These are phyloP conservation scores for Rhinatrema bivittatum DNA, from an alignment of 2,797 vertebrate species.

Conservation along the genomic window DNA sequence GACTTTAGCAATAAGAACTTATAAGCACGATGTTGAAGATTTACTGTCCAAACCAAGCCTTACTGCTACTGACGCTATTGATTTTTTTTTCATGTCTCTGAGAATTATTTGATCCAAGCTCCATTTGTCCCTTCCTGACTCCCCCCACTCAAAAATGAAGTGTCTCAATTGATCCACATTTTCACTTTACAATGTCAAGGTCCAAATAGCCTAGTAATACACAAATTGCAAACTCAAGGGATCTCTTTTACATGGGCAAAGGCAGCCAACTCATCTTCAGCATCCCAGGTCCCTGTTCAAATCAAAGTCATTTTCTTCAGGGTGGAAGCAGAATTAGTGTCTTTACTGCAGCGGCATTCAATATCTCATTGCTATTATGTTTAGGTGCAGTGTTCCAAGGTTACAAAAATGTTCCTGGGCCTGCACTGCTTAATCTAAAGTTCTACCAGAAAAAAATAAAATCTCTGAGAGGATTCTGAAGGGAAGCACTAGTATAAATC, in stretches of 20 bases:
- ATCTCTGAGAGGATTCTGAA: too few relatives aligned
- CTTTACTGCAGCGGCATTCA: constrained; percentile 19
- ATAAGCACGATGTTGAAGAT: constrained; percentile 29
- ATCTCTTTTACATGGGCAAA: constrained; percentile 11
- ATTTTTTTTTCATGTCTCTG: constrained; percentile 32
- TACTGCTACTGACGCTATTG: constrained; percentile 35
- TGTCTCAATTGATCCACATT: constrained; percentile 22
- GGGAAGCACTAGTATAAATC: too few relatives aligned
- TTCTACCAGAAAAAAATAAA: constrained; percentile 22
- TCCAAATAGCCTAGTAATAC: constrained; percentile 29
- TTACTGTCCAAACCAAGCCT: constrained; percentile 23
- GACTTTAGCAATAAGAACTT: constrained; percentile 27
- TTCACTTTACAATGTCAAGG: constrained; percentile 26
- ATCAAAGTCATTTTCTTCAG: constrained; percentile 4
- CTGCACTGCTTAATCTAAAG: constrained; percentile 25
- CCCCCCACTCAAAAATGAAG: constrained; percentile 40
- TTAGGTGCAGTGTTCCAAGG: constrained; percentile 11
- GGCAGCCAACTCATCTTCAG: constrained; percentile 9
- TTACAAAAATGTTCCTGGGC: background rate
- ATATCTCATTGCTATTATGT: constrained; percentile 8
- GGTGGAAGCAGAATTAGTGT: constrained; percentile 9
- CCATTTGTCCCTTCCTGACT: constrained; percentile 29
- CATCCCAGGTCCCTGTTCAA: constrained; percentile 3
- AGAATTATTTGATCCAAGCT: constrained; percentile 40
- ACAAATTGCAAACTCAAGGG: constrained; percentile 2